Evolutionary conservation across 2,113 vertebrate species (phyloP).

Genomic region (Rhinopomastus cyanomelas): DNA sequence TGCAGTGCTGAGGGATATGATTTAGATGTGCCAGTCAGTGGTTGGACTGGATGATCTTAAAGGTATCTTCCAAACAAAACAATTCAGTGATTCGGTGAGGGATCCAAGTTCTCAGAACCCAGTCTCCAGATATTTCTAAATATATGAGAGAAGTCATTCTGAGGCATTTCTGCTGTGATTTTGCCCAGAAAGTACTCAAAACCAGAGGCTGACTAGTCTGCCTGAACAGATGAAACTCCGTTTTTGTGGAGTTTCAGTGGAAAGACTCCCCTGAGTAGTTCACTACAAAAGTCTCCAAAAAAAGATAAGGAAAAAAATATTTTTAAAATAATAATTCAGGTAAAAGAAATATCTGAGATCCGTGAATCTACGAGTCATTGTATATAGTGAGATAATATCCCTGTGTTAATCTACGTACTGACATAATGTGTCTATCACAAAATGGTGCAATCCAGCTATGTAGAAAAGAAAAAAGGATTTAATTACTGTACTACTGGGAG

Average conservation of each 20-base stretch:
- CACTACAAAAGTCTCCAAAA: neutral
- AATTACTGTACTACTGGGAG: neutral
- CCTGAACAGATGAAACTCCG: neutral
- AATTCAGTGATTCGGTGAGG: neutral
- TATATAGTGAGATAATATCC: neutral
- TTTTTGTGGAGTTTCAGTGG: accelerated
- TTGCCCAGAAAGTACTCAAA: neutral
- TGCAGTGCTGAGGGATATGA: too few relatives aligned
- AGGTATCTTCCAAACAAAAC: too few relatives aligned
- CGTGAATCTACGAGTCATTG: neutral
- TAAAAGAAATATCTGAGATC: neutral
- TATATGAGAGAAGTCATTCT: neutral
- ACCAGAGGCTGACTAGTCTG: neutral
- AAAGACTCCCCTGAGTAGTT: neutral
- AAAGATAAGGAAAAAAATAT: neutral
- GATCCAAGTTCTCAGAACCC: too few relatives aligned
- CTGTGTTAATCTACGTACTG: neutral
- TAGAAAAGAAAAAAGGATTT: neutral
- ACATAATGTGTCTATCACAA: neutral
- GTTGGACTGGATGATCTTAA: too few relatives aligned
- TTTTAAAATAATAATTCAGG: neutral
- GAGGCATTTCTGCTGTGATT: neutral
- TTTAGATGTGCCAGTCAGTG: too few relatives aligned
- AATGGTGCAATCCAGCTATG: accelerated
- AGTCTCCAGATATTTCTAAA: neutral